Percentiles rank a stretch among this genome's conserved stretches.
Evolutionary conservation across 2,113 vertebrate species (phyloP).

Genomic region (Herpetotheres cachinnans): DNA sequence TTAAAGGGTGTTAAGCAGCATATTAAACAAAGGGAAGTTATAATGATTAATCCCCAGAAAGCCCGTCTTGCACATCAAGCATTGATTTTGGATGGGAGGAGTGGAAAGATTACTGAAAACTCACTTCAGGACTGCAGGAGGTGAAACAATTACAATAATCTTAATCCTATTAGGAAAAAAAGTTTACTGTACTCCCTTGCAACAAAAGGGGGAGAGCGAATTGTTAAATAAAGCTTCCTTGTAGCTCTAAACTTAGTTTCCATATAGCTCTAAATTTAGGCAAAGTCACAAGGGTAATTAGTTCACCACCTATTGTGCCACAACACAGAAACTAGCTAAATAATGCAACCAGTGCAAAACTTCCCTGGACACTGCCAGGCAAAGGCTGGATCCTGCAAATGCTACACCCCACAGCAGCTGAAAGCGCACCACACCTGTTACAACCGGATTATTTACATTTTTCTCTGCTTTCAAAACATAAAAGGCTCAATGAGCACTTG

Average conservation of each 20-base stretch:
- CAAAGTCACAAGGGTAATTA: background rate
- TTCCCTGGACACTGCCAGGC: background rate
- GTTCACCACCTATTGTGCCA: background rate
- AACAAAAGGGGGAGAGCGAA: background rate
- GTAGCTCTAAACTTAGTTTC: background rate
- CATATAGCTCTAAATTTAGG: background rate
- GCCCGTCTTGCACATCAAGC: background rate
- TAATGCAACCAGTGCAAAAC: background rate
- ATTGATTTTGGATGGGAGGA: background rate
- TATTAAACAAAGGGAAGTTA: background rate
- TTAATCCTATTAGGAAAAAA: background rate
- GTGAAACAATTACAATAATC: background rate
- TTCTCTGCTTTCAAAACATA: background rate
- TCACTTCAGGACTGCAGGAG: background rate
- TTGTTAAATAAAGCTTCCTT: background rate
- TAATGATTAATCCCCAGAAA: background rate
- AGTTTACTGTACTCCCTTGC: background rate
- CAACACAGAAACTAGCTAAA: background rate
- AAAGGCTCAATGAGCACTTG: background rate
- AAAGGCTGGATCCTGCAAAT: background rate
- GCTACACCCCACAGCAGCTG: background rate
- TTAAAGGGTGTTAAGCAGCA: background rate
- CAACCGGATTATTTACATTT: background rate
- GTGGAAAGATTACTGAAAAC: background rate
- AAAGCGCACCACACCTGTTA: background rate